A percentile compares a stretch with the other conserved stretches of the same genome.
Conservation (phyloP, 2,113 vertebrate genomes). For the Phrynocephalus versicolor region DNA sequence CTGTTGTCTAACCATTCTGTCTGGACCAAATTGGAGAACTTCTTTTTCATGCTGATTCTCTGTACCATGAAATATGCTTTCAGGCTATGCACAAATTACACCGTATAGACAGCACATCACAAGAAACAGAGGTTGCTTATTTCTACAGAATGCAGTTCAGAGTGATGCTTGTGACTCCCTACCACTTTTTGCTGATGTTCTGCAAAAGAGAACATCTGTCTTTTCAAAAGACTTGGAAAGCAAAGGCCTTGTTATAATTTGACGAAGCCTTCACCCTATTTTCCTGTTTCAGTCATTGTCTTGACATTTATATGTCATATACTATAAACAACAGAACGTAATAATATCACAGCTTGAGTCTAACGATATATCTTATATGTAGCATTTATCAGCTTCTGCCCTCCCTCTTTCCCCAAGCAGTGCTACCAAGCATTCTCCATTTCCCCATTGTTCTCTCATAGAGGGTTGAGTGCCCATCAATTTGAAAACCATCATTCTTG, state of each 20-base stretch:
- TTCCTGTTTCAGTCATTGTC: neutral
- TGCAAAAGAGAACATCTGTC: too few species aligned
- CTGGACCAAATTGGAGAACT: too few species aligned
- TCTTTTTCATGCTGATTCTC: too few species aligned
- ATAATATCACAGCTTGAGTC: neutral
- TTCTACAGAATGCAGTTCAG: neutral
- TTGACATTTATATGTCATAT: neutral
- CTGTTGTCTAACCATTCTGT: too few species aligned
- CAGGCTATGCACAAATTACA: too few species aligned
- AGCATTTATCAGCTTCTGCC: accelerated
- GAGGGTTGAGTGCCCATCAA: neutral
- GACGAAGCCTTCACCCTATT: neutral
- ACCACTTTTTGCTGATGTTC: neutral
- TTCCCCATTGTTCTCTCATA: neutral
- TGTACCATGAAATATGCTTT: too few species aligned
- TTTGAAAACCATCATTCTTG: neutral
- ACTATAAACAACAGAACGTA: accelerated
- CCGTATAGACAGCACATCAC: too few species aligned
- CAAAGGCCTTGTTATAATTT: accelerated
- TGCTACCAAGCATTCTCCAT: neutral
- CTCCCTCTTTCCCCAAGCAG: neutral
- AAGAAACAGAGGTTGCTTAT: neutral
- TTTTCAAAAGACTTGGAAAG: neutral
- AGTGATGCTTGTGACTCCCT: neutral
- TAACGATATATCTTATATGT: neutral